Percentiles rank a stretch among this genome's conserved stretches.
Evolutionary conservation across 2,888 invertebrate species (phyloP).

Genomic region (Blera fallax): DNA sequence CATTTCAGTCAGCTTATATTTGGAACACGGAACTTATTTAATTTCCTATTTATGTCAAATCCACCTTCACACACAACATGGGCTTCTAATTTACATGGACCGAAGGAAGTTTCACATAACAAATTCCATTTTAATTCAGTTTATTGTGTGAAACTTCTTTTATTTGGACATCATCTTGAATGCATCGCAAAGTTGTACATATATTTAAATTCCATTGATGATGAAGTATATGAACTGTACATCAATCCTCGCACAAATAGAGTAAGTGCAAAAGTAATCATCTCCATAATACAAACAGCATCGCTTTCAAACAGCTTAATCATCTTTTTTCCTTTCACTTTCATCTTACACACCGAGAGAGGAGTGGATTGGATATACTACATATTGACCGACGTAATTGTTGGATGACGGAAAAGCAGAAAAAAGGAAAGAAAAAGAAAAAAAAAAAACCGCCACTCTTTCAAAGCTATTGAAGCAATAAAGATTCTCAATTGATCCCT

Average conservation of each 20-base stretch:
- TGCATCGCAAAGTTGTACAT: background rate
- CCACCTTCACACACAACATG: constrained; percentile 22
- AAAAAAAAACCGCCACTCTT: background rate
- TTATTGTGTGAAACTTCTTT: constrained; percentile 17
- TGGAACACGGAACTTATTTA: constrained; percentile 63
- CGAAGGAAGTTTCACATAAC: constrained; percentile 11
- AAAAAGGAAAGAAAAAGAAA: background rate
- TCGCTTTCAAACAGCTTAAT: constrained; percentile 72
- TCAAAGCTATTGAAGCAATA: constrained; percentile 6
- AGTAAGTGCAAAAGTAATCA: constrained; percentile 57
- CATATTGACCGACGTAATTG: constrained; percentile 51
- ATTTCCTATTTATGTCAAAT: constrained; percentile 38
- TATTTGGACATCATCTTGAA: constrained; percentile 20
- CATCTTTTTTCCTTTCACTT: constrained; percentile 71
- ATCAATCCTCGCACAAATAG: constrained; percentile 27
- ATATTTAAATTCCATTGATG: constrained; percentile 21
- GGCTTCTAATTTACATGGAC: constrained; percentile 26
- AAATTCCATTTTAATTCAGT: background rate
- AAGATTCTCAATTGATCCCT: constrained; percentile 50
- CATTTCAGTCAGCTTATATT: constrained; percentile 29
- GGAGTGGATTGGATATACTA: constrained; percentile 24
- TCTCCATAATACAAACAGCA: constrained; percentile 56
- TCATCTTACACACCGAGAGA: constrained; percentile 22
- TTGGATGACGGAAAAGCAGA: constrained; percentile 42
- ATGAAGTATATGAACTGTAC: background rate